Conservation (phyloP, 2,888 invertebrate genomes). For the Heliconius aoede region DNA sequence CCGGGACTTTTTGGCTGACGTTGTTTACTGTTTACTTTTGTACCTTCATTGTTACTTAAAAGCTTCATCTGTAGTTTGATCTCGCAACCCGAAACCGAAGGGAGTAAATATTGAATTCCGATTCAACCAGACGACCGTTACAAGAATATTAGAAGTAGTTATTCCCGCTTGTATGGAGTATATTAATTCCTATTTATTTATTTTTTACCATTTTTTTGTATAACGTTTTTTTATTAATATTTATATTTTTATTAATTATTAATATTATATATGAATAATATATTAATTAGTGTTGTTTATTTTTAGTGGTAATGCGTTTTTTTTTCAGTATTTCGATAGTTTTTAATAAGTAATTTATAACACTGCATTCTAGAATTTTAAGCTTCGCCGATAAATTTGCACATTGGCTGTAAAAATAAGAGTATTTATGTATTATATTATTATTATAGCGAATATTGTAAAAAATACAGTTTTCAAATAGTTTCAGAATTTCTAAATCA, state of each 20-base stretch:
- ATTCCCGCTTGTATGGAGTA: constrained; percentile 72
- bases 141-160: constrained; percentile 47
- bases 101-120: background rate
- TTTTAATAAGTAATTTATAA: constrained; percentile 58
- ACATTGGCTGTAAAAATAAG: constrained; percentile 71
- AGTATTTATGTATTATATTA: constrained; percentile 59
- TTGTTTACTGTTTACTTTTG: no score
- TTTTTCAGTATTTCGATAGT: constrained; percentile 65
- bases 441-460: constrained; percentile 50
- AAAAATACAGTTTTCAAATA: constrained; percentile 53
- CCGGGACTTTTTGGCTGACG: background rate
- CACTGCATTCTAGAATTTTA: constrained; percentile 60
- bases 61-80: no score
- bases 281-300: constrained; percentile 54
- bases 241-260: no score
- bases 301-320: constrained; percentile 55
- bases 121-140: background rate
- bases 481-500: constrained; percentile 64
- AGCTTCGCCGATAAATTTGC: constrained; percentile 70
- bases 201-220: constrained; percentile 75
- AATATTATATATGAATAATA: constrained; percentile 47
- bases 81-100: no score
- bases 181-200: constrained; percentile 77
- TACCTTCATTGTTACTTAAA: no score
- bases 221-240: constrained; percentile 64